phyloP scores from a whole-genome alignment of 92 coral and sea anemone genomes.

The Anthopleura xanthogrammica region DNA sequence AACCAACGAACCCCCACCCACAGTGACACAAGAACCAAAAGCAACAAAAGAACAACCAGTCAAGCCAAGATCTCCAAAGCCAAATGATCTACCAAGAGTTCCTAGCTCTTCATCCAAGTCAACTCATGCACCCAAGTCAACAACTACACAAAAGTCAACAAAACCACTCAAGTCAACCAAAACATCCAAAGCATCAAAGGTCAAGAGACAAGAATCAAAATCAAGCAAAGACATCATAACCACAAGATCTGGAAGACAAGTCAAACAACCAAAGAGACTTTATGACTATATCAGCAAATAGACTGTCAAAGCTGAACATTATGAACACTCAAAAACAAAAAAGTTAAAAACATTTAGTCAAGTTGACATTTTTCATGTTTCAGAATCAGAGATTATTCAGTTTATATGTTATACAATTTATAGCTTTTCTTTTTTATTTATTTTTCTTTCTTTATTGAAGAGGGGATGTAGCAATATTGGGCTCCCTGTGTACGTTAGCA shows the following conservation, averaged over 20 bases:
- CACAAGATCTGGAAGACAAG: slow-evolving; percentile 4
- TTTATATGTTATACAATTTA: neutral
- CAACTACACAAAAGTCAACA: neutral
- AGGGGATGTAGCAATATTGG: slow-evolving; percentile 10
- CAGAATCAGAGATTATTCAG: neutral
- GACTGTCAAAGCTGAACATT: neutral
- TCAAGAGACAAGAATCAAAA: neutral
- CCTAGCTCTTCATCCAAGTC: neutral
- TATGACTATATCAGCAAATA: neutral
- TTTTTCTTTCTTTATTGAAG: neutral
- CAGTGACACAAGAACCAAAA: neutral
- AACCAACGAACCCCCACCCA: slow-evolving; percentile 9
- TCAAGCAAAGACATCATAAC: neutral
- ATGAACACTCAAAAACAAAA: neutral
- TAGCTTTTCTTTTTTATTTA: neutral
- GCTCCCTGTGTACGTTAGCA: neutral
- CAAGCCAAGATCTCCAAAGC: neutral
- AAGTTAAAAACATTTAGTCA: neutral
- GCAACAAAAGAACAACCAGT: slow-evolving; percentile 2
- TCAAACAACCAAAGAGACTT: slow-evolving; percentile 1
- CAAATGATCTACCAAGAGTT: neutral
- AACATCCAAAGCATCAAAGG: neutral
- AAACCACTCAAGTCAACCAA: neutral
- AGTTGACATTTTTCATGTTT: slow-evolving; percentile 4
- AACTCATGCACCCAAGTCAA: neutral